These are phyloP conservation scores for Epinephelus malabaricus DNA, from an alignment of 2,797 vertebrate species.

Conservation along the genomic window DNA sequence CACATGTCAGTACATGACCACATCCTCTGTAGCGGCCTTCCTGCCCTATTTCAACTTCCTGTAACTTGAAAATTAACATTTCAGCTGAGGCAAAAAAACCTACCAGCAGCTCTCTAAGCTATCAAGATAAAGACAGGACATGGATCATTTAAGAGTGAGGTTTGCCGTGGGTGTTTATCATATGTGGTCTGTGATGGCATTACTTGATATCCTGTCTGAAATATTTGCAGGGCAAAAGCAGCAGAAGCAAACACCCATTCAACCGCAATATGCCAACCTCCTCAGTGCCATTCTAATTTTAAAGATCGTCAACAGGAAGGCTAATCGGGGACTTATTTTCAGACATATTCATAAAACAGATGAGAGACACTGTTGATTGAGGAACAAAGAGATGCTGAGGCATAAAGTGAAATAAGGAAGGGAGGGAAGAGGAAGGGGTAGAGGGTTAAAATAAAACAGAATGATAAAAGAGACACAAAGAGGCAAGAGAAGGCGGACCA, in stretches of 20 bases:
- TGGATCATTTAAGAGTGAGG: neutral
- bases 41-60: conserved; percentile 68
- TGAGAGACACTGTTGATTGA: neutral
- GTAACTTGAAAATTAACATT: conserved; percentile 22
- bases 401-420: neutral
- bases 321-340: conserved; percentile 37
- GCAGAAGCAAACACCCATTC: neutral
- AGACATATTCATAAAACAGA: conserved; percentile 25
- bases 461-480: neutral
- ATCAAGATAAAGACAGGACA: neutral
- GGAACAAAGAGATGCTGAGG: conserved; percentile 29
- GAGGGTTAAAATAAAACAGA: neutral
- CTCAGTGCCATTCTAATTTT: conserved; percentile 26
- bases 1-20: conserved; percentile 54
- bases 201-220: neutral
- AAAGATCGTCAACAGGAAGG: conserved; percentile 34
- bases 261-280: conserved; percentile 2
- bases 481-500: neutral
- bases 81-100: conserved; percentile 26
- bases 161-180: neutral
- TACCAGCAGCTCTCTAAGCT: neutral
- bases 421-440: neutral
- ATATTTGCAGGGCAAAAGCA: conserved; percentile 1
- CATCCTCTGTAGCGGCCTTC: conserved; percentile 63
- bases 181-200: neutral